Conservation (phyloP, 2,113 vertebrate genomes). For the Excalfactoria chinensis region DNA sequence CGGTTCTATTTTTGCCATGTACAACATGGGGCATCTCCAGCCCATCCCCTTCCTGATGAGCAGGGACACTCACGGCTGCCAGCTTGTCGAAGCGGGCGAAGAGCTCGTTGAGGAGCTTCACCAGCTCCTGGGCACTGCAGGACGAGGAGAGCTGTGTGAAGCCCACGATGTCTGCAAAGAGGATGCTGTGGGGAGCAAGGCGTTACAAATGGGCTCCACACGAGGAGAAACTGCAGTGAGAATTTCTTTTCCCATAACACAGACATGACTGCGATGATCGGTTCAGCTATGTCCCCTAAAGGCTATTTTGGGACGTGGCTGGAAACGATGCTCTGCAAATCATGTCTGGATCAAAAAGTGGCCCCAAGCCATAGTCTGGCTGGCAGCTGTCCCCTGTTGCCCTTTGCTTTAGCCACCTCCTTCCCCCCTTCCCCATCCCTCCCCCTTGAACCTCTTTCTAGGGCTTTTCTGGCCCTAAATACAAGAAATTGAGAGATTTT, state of each 20-base stretch:
- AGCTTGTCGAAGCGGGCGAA: constrained; percentile 95
- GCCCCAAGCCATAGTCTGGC: neutral
- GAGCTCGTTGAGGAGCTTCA: constrained; percentile 94
- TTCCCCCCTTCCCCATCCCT: neutral
- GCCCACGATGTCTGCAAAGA: constrained; percentile 96
- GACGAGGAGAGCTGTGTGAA: constrained; percentile 94
- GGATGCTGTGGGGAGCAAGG: constrained; percentile 82
- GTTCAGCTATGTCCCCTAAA: neutral
- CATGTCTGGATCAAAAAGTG: neutral
- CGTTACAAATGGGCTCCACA: neutral
- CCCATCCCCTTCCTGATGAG: neutral
- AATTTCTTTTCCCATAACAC: neutral
- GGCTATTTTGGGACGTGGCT: neutral
- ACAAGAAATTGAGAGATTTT: neutral
- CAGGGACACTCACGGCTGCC: constrained; percentile 83
- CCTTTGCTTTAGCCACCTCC: neutral
- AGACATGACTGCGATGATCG: neutral
- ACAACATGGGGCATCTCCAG: rapidly evolving
- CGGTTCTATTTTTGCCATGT: neutral
- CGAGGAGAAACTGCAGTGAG: neutral
- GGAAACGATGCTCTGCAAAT: neutral
- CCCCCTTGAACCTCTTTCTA: neutral
- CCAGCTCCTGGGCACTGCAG: constrained; percentile 94
- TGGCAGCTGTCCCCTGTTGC: neutral
- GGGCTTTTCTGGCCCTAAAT: neutral